Conservation (phyloP, 1,140 invertebrate species). For the Atta colombica region DNA sequence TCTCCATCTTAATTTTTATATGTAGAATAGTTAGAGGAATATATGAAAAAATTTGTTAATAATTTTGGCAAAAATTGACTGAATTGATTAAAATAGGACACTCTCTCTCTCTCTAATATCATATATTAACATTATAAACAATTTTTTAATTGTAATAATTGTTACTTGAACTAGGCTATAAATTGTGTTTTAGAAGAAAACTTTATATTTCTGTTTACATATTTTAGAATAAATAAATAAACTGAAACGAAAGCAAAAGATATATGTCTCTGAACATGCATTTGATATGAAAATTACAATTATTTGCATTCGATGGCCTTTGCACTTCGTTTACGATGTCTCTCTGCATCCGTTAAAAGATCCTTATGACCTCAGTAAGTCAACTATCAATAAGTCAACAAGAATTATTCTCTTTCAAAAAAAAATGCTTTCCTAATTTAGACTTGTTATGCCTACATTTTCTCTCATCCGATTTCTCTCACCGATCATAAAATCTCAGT, state of each 20-base stretch:
- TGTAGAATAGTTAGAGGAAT: no score
- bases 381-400: neutral
- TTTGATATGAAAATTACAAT: constrained; percentile 7
- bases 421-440: constrained; percentile 13
- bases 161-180: neutral
- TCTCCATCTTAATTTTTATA: no score
- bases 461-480: constrained; percentile 15
- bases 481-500: constrained; percentile 66
- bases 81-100: no score
- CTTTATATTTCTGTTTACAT: neutral
- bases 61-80: no score
- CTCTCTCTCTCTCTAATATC: neutral
- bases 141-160: neutral
- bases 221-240: constrained; percentile 23
- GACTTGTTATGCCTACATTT: constrained; percentile 23
- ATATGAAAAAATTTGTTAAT: no score
- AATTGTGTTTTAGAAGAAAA: neutral
- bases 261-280: neutral
- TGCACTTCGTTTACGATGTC: constrained; percentile 38
- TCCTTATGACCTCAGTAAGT: constrained; percentile 2
- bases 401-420: constrained; percentile 24
- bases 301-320: constrained; percentile 25
- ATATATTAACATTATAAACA: neutral
- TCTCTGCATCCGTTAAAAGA: constrained; percentile 38
- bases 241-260: neutral